These are phyloP conservation scores for Coregonus ussuriensis DNA, from an alignment of 2,797 vertebrate species.

Conservation along the genomic window DNA sequence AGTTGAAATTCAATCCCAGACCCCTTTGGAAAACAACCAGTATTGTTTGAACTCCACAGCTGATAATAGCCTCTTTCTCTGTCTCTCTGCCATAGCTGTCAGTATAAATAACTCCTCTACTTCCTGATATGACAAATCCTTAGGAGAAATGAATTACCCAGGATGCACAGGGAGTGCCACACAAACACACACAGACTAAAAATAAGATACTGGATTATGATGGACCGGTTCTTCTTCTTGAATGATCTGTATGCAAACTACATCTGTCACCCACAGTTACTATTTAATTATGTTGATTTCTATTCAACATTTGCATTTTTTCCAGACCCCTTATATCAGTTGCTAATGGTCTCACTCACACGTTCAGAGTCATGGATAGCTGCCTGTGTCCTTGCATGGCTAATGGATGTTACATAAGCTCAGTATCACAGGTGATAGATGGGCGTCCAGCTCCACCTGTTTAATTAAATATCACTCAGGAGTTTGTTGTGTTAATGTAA, in stretches of 20 bases:
- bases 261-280: background rate
- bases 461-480: slow-evolving; percentile 30
- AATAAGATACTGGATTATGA: slow-evolving; percentile 48
- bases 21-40: background rate
- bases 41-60: background rate
- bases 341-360: background rate
- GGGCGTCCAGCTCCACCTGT: slow-evolving; percentile 20
- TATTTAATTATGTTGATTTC: background rate
- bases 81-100: slow-evolving; percentile 48
- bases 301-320: background rate
- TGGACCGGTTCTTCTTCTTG: slow-evolving; percentile 21
- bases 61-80: background rate
- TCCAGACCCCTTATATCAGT: background rate
- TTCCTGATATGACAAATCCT: slow-evolving; percentile 63
- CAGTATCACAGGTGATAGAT: slow-evolving; percentile 3
- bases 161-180: slow-evolving; percentile 55
- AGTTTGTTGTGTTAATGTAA: slow-evolving; percentile 34
- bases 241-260: slow-evolving; percentile 16
- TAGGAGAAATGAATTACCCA: slow-evolving; percentile 69
- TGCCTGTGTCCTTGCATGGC: slow-evolving; percentile 7
- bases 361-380: background rate
- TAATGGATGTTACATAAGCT: slow-evolving; percentile 17
- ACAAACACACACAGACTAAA: slow-evolving; percentile 32
- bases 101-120: slow-evolving; percentile 62
- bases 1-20: background rate